Evolutionary conservation across 2,888 invertebrate genomes (phyloP), one percentile per base, ranked within the genome.

Genomic region (Leptinotarsa juncta): DNA sequence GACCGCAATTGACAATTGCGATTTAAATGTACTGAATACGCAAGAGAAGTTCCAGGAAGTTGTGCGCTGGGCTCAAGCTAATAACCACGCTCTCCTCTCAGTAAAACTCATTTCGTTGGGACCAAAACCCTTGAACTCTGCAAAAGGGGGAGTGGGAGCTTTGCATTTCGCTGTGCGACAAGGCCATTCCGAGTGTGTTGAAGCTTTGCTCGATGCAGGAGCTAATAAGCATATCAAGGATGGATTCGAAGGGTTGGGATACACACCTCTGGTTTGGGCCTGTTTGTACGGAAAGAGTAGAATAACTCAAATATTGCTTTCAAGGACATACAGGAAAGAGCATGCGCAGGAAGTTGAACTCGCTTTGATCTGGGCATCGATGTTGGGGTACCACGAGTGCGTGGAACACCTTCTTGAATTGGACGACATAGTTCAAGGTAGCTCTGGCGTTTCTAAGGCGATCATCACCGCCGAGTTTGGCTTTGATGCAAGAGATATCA

Each of bases 191-290:
- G 67, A 66, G 14, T 73, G 70, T n/a, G 70, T 60, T 16, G 49
- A 57, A 42, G 42, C 57, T 2, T 51, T 73, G 4, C n/a, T 73
- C 1, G 57, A 66, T 4, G n/a, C 26, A 5, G 70, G 70, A 48
- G 73, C 73, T 20, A 42, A 73, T 32, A 55, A 18, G 60, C 26
- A 26, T 18, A 4, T 70, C 16, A 65, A 60, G 49, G 70, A 73
- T 55, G 57, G 48, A 20, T n/a, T 70, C 18, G 42, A 55, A 10
- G 42, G 48, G 14, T 10, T 66, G 5, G 26, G 50, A 4, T 73
- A 60, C 16, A 42, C 66, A 12, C 73, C 73, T 10, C 42, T 73
- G n/a, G 26, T 70, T 18, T 73, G 73, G 73, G 66, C 73, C 3
- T 16, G 57, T 32, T 65, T 73, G 53, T 65, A 57, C 16, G 73